Evolutionary conservation across 2,888 invertebrate genomes (phyloP).

Genomic region (Drosophila meridionalis): DNA sequence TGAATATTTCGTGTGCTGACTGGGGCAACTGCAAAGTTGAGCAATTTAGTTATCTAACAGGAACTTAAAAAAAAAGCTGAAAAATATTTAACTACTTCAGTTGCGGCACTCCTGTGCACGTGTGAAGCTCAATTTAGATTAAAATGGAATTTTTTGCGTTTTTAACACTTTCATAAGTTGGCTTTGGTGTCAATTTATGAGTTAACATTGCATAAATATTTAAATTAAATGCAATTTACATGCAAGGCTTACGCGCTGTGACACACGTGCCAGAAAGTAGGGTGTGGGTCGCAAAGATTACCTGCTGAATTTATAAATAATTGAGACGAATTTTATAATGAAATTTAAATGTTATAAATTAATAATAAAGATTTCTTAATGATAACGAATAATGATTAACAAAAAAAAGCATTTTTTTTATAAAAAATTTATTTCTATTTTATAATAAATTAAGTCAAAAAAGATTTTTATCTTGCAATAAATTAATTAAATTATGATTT

Average conservation of each 20-base stretch:
- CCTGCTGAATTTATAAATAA: background rate
- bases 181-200: background rate
- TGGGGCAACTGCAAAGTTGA: background rate
- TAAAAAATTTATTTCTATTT: too few species aligned
- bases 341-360: background rate
- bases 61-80: background rate
- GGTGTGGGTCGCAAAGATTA: background rate
- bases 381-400: background rate
- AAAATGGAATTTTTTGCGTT: background rate
- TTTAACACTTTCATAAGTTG: background rate
- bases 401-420: too few species aligned
- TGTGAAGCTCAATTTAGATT: background rate
- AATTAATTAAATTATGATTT: too few species aligned
- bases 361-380: background rate
- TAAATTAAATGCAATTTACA: conserved; percentile 2
- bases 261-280: background rate
- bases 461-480: too few species aligned
- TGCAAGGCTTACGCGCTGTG: background rate
- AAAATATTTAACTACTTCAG: background rate
- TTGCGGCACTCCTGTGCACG: background rate
- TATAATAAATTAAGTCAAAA: too few species aligned
- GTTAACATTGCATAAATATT: conserved; percentile 11
- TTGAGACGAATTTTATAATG: background rate
- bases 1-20: conserved; percentile 11
- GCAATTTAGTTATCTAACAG: conserved; percentile 14